Conservation (phyloP, 53 echinoderm and acorn worm genomes). For the Paracentrotus lividus region DNA sequence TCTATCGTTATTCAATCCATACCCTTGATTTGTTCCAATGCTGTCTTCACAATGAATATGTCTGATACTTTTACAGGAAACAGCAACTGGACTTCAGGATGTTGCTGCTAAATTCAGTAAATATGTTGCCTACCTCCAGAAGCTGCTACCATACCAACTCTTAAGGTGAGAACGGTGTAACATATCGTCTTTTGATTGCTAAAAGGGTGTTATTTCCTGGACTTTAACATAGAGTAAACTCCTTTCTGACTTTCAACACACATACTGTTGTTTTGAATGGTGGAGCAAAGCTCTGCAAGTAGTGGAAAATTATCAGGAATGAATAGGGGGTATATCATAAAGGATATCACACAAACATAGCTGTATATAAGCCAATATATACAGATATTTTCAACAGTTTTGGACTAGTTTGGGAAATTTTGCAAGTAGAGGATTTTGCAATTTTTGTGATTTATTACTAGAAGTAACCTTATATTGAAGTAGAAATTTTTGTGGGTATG, state of each 20-base stretch:
- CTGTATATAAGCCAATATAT: no score
- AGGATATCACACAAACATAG: no score
- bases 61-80: conserved; percentile 76
- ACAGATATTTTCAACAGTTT: no score
- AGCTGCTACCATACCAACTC: conserved; percentile 93
- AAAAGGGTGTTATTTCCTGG: neutral
- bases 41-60: neutral
- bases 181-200: neutral
- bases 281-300: neutral
- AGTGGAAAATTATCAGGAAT: neutral
- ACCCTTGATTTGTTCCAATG: no score
- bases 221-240: neutral
- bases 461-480: no score
- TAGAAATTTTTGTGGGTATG: no score
- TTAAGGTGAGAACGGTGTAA: conserved; percentile 79
- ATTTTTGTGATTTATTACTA: no score
- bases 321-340: neutral
- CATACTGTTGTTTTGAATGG: no score
- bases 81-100: conserved; percentile 95
- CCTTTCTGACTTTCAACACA: no score
- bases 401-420: no score
- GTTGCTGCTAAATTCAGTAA: conserved; percentile 95
- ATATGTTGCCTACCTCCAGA: conserved; percentile 95
- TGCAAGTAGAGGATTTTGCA: no score
- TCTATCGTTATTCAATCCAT: no score